Conservation (phyloP, 2,888 invertebrate species). For the Leucania comma region DNA sequence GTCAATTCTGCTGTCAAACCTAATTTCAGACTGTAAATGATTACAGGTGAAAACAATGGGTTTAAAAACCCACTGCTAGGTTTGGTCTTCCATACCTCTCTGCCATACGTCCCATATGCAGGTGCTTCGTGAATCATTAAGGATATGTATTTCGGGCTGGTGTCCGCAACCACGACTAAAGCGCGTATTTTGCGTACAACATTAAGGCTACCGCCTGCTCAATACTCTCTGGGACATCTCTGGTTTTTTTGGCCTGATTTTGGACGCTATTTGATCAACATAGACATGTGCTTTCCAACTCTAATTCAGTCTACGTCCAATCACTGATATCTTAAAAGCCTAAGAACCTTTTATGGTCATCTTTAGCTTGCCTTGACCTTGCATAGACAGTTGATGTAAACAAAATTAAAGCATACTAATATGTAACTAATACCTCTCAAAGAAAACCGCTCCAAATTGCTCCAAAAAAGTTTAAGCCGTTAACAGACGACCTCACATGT, state of each 20-base stretch:
- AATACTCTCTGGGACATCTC: too few relatives aligned
- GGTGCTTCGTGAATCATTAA: background rate
- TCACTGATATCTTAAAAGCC: background rate
- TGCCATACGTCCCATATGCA: background rate
- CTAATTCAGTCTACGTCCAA: background rate
- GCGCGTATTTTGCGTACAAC: too few relatives aligned
- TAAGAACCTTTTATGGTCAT: background rate
- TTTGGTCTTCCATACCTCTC: background rate
- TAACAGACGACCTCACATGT: conserved; percentile 31
- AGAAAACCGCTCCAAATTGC: conserved; percentile 21
- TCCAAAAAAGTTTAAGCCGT: conserved; percentile 51
- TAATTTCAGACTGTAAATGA: too few relatives aligned
- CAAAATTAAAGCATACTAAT: conserved; percentile 1
- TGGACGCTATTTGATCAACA: too few relatives aligned
- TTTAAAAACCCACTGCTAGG: background rate
- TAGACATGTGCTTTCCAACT: background rate
- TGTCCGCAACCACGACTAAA: too few relatives aligned
- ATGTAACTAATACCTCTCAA: conserved; percentile 32
- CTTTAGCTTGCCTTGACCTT: background rate
- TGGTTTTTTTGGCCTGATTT: too few relatives aligned
- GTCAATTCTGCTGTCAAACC: too few relatives aligned
- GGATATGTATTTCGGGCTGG: too few relatives aligned
- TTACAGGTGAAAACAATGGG: too few relatives aligned
- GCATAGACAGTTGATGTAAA: background rate
- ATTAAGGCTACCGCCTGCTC: too few relatives aligned